These are phyloP conservation scores for Argyra leucocephala DNA, from an alignment of 2,888 invertebrate species.

Conservation along the genomic window DNA sequence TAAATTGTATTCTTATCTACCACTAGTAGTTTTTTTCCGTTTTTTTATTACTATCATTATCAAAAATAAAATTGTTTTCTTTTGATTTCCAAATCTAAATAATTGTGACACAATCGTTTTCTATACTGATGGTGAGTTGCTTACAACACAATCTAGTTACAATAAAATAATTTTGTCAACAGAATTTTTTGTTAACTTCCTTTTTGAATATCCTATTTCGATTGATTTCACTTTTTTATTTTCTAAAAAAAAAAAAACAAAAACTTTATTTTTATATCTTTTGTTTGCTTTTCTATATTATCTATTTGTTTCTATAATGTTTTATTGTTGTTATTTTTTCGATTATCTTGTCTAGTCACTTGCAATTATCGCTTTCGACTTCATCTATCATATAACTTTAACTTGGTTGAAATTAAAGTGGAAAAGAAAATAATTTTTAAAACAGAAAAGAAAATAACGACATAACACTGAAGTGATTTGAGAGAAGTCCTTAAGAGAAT, in stretches of 20 bases:
- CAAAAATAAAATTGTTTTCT: too few species aligned
- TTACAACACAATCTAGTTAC: too few species aligned
- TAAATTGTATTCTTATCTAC: too few species aligned
- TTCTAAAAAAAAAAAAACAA: neutral
- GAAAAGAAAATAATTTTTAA: neutral
- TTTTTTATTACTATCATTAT: too few species aligned
- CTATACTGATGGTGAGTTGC: too few species aligned
- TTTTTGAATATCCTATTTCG: neutral
- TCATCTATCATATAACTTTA: neutral
- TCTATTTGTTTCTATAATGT: neutral
- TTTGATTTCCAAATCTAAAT: too few species aligned
- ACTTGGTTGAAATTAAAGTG: neutral
- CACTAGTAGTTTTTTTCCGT: too few species aligned
- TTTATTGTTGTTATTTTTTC: neutral
- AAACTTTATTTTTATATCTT: neutral
- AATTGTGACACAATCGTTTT: too few species aligned
- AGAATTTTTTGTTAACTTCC: neutral
- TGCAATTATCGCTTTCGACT: conserved; percentile 1
- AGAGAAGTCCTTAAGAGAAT: conserved; percentile 6
- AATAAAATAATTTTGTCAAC: neutral
- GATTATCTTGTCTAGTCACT: conserved; percentile 6
- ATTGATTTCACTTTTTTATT: neutral
- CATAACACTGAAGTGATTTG: neutral
- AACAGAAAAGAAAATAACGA: neutral
- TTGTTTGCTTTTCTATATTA: neutral